Percentiles rank a stretch among this genome's conserved stretches.
Evolutionary conservation across 1,140 invertebrate genomes (phyloP).

Genomic region (Zeugodacus cucurbitae): DNA sequence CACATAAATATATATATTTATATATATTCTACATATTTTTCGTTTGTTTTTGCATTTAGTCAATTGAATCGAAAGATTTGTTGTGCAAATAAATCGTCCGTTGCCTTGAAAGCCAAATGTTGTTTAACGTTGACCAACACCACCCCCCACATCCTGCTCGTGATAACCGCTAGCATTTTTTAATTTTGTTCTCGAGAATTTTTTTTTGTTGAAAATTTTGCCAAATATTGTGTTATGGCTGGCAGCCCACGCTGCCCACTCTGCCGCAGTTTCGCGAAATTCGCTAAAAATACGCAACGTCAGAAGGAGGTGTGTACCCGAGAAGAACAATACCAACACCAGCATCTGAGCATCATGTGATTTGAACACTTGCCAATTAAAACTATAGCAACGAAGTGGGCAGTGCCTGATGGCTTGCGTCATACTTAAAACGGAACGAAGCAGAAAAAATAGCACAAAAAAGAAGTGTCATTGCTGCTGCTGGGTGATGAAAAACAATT

Average conservation of each 20-base stretch:
- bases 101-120: background rate
- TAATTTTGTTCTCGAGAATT: background rate
- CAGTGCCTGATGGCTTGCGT: background rate
- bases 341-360: conserved; percentile 10
- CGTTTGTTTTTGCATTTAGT: background rate
- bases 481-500: background rate
- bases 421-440: conserved; percentile 5
- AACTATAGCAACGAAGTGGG: background rate
- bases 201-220: background rate
- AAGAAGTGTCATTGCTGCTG: background rate
- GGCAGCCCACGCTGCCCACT: background rate
- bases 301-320: conserved; percentile 28
- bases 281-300: conserved; percentile 10
- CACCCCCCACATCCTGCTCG: background rate
- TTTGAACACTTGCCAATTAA: background rate
- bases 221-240: background rate
- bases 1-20: background rate
- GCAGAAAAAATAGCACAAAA: background rate
- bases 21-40: background rate
- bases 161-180: background rate
- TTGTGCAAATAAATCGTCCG: background rate
- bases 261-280: background rate
- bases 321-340: conserved; percentile 13
- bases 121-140: background rate
- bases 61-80: background rate